phyloP scores from a whole-genome alignment of 2,888 invertebrate genomes.

The Argyresthia albistria region DNA sequence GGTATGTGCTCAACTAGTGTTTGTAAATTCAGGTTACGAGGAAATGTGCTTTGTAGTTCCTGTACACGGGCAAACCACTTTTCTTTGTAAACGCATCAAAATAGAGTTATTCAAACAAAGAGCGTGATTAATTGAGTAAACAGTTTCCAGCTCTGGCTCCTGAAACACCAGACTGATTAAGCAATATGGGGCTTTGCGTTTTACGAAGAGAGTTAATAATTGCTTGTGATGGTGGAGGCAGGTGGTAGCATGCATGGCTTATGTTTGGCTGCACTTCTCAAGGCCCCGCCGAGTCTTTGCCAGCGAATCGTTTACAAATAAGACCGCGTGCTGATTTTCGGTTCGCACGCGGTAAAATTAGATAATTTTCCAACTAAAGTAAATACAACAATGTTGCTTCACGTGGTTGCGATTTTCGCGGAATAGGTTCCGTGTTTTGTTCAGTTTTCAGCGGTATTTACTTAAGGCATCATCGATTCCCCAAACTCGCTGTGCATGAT shows the following conservation, averaged over 20 bases:
- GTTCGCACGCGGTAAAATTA: constrained; percentile 42
- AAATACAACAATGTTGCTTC: constrained; percentile 26
- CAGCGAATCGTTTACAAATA: constrained; percentile 56
- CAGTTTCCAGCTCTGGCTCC: constrained; percentile 27
- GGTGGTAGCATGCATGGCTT: constrained; percentile 26
- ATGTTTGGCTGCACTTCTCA: constrained; percentile 52
- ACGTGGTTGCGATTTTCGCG: constrained; percentile 13
- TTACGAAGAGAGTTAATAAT: background rate
- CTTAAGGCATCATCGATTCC: background rate
- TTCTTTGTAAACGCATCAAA: constrained; percentile 36
- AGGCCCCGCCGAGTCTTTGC: constrained; percentile 40
- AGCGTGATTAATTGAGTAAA: constrained; percentile 66
- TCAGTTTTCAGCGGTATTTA: background rate
- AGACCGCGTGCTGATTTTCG: constrained; percentile 47
- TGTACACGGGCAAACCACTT: too few species aligned
- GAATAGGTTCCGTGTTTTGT: background rate
- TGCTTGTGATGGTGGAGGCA: constrained; percentile 23
- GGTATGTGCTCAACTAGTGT: too few species aligned
- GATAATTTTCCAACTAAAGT: constrained; percentile 50
- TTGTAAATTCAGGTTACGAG: too few species aligned
- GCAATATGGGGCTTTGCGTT: background rate
- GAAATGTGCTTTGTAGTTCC: too few species aligned
- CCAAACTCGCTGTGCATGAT: too few species aligned
- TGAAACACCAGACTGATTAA: background rate
- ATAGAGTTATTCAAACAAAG: constrained; percentile 67